A percentile compares a stretch with the other conserved stretches of the same genome.
Conservation (phyloP, 2,888 invertebrate species). For the Lasius platythorax region DNA sequence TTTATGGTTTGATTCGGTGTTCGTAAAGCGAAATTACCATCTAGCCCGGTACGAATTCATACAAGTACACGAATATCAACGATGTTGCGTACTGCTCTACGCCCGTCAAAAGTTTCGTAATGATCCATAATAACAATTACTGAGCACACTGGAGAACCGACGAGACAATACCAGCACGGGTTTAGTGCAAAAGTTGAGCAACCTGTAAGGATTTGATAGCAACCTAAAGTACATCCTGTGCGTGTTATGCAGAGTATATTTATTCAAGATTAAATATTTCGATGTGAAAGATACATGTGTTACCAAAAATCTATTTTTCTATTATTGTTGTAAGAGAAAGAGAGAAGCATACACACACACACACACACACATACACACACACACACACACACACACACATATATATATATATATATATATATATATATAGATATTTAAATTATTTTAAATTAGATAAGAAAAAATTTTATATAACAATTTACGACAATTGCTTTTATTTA, state of each 20-base stretch:
- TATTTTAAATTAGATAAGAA: background rate
- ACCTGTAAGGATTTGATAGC: slow-evolving; percentile 16
- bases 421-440: background rate
- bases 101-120: slow-evolving; percentile 27
- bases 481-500: background rate
- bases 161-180: background rate
- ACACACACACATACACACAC: background rate
- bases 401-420: too few species aligned
- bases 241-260: background rate
- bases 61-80: slow-evolving; percentile 11
- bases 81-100: background rate
- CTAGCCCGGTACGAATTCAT: slow-evolving; percentile 8
- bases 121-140: slow-evolving; percentile 42
- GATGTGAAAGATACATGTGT: background rate
- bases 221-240: background rate
- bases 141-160: background rate
- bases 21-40: slow-evolving; percentile 37
- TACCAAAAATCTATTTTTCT: background rate
- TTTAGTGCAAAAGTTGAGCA: slow-evolving; percentile 14
- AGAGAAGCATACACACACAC: background rate
- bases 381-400: too few species aligned
- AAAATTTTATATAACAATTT: slow-evolving; percentile 5
- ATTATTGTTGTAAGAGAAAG: background rate
- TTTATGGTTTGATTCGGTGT: slow-evolving; percentile 34
- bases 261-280: slow-evolving; percentile 3